Evolutionary conservation across 2,797 vertebrate genomes (phyloP).

Genomic region (Gymnoscopelus microlampas): DNA sequence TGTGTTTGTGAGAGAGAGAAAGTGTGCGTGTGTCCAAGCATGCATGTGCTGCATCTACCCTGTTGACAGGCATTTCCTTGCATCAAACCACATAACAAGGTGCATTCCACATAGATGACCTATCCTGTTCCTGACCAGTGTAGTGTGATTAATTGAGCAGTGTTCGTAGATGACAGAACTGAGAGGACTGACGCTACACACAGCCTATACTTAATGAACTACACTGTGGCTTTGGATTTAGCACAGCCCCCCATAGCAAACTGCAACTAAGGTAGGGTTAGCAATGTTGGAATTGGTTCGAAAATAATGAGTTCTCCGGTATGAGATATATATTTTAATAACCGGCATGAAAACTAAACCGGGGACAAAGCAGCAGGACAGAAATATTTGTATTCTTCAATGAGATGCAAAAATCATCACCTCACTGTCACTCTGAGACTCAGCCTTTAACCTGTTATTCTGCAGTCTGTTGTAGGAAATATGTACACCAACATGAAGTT

Average conservation of each 20-base stretch:
- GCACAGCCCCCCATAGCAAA: conserved; percentile 17
- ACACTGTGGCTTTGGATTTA: conserved; percentile 15
- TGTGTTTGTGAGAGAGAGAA: conserved; percentile 6
- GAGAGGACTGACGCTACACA: conserved; percentile 13
- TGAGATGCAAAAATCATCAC: too few relatives aligned
- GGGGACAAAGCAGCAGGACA: too few relatives aligned
- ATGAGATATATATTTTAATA: too few relatives aligned
- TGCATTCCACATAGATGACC: background rate
- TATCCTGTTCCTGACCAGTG: background rate
- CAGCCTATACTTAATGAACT: conserved; percentile 28
- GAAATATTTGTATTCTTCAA: too few relatives aligned
- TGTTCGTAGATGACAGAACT: conserved; percentile 33
- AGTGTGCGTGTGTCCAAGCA: background rate
- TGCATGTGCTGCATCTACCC: background rate
- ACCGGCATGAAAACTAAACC: too few relatives aligned
- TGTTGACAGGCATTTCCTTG: conserved; percentile 35
- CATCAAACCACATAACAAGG: conserved; percentile 44
- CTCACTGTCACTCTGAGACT: too few relatives aligned
- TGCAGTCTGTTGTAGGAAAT: too few relatives aligned
- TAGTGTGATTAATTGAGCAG: conserved; percentile 9
- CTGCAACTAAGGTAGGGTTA: conserved; percentile 50
- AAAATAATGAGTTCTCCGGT: too few relatives aligned
- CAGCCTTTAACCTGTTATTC: too few relatives aligned
- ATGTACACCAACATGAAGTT: too few relatives aligned
- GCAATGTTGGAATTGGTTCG: background rate